phyloP scores from a whole-genome alignment of 2,888 invertebrate species.

The Sialis fuliginosa region DNA sequence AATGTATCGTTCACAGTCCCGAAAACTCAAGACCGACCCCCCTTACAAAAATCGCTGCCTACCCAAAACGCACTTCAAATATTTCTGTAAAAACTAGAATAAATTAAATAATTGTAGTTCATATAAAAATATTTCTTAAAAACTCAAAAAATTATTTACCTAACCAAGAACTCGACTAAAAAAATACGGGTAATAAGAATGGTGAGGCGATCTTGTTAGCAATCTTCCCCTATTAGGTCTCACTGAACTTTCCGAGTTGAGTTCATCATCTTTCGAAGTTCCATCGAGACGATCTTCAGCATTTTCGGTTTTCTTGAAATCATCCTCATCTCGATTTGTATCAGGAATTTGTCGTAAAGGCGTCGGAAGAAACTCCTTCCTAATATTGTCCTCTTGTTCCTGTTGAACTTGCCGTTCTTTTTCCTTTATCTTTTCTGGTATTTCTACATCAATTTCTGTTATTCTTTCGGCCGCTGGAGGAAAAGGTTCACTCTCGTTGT shows the following conservation, averaged over 20 bases:
- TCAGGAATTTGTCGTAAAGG: not conserved
- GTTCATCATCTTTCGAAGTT: slow-evolving; percentile 9
- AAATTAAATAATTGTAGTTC: too few species aligned
- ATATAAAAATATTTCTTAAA: too few species aligned
- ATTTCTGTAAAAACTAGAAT: too few species aligned
- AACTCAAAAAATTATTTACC: slow-evolving; percentile 6
- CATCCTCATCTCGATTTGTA: not conserved
- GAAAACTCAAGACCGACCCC: too few species aligned
- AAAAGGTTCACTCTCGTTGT: slow-evolving; percentile 14
- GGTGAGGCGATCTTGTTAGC: slow-evolving; percentile 25
- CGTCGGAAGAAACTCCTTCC: slow-evolving; percentile 1
- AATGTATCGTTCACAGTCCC: too few species aligned
- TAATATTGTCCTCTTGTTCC: slow-evolving; percentile 3
- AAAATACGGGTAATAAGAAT: slow-evolving; percentile 33
- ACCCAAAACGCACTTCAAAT: too few species aligned
- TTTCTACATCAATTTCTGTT: not conserved
- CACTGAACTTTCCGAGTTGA: slow-evolving; percentile 13
- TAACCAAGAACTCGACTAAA: slow-evolving; percentile 33
- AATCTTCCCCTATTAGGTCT: slow-evolving; percentile 29
- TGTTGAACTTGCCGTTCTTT: slow-evolving; percentile 16
- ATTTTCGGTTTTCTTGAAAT: slow-evolving; percentile 5
- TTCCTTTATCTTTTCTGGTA: slow-evolving; percentile 8
- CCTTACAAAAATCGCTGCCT: too few species aligned
- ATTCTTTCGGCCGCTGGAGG: slow-evolving; percentile 1
- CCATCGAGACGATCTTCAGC: slow-evolving; percentile 7